Conservation (phyloP, 2,888 invertebrate genomes). For the Zelleria hepariella region DNA sequence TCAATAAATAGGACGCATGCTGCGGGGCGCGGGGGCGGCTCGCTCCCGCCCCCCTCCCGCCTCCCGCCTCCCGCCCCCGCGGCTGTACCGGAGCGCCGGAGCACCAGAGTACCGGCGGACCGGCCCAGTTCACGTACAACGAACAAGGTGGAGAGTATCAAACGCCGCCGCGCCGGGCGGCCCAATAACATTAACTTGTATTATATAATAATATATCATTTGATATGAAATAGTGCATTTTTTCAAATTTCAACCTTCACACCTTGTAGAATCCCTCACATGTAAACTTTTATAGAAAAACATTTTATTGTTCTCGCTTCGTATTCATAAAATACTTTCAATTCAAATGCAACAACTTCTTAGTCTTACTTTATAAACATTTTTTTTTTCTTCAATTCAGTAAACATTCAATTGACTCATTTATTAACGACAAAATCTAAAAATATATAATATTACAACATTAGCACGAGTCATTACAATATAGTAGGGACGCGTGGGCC, state of each 20-base stretch:
- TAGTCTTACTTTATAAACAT: slow-evolving; percentile 69
- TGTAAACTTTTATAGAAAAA: slow-evolving; percentile 70
- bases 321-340: slow-evolving; percentile 70
- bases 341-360: slow-evolving; percentile 72
- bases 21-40: slow-evolving; percentile 55
- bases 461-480: slow-evolving; percentile 62
- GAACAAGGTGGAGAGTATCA: slow-evolving; percentile 63
- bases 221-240: slow-evolving; percentile 65
- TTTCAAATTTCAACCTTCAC: slow-evolving; percentile 49
- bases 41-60: slow-evolving; percentile 62
- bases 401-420: slow-evolving; percentile 71
- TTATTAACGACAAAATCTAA: slow-evolving; percentile 70
- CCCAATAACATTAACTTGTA: slow-evolving; percentile 39
- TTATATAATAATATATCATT: slow-evolving; percentile 43
- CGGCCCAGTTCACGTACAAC: slow-evolving; percentile 23
- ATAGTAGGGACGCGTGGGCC: slow-evolving; percentile 22
- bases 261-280: slow-evolving; percentile 53
- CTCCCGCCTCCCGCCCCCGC: slow-evolving; percentile 24
- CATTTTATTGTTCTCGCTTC: slow-evolving; percentile 70
- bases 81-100: background rate
- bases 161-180: slow-evolving; percentile 38
- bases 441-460: slow-evolving; percentile 66
- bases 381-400: slow-evolving; percentile 62
- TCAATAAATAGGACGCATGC: slow-evolving; percentile 18
- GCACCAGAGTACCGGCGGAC: slow-evolving; percentile 9